Base-by-base conservation (phyloP, 2,113 vertebrate genomes). In the Pandion haliaetus region DNA sequence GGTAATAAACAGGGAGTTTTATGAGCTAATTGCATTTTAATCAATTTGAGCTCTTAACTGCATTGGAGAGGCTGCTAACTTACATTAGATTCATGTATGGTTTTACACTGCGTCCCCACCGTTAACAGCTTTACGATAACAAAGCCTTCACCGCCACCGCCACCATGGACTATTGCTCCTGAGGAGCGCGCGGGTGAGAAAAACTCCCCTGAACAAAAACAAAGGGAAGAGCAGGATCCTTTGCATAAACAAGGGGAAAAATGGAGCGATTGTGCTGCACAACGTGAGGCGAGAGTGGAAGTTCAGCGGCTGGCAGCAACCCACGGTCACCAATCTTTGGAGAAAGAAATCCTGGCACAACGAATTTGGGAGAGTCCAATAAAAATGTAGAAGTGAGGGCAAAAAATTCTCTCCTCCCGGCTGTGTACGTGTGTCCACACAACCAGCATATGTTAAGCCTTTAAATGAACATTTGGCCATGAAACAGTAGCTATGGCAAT, bases 401-500 rank as follows among this genome's bases (percentile, higher is more conserved):
- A 92, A 90, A 67, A 92, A 95, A 81, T 83, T 90, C 87, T 59
- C 69, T 85, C 90, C 65, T 96, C 69, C 18, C 8, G 21, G 76
- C 45, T 88, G 77, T 26, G 62, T 96, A 67, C 91, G 12, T 86
- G 95, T 93, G 93, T 94, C 90, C 94, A 77, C 95, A 91, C 63
- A 66, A 78, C 49, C 90, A 62, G 93, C 90, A 83, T 97, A 95
- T 93, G 90, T 86, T 97, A 70, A 82, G 97, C 93, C 92, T 97
- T 98, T 97, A 93, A 96, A 98, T 93, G 79, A 97, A 92, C 83
- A 86, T 87, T 96, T 95, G 93, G 88, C 95, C 6, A 0, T 29
- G 76, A 85, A 82, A 86, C 92, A 96, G 95, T 90, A 96, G 82
- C 93, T 96, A 95, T 95, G 96, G 95, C 96, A 95, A 96, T 97